A percentile compares a stretch with the other conserved stretches of the same genome.
These are phyloP conservation scores for Homarus gammarus DNA, from an alignment of 2,888 invertebrate genomes.

Conservation along the genomic window DNA sequence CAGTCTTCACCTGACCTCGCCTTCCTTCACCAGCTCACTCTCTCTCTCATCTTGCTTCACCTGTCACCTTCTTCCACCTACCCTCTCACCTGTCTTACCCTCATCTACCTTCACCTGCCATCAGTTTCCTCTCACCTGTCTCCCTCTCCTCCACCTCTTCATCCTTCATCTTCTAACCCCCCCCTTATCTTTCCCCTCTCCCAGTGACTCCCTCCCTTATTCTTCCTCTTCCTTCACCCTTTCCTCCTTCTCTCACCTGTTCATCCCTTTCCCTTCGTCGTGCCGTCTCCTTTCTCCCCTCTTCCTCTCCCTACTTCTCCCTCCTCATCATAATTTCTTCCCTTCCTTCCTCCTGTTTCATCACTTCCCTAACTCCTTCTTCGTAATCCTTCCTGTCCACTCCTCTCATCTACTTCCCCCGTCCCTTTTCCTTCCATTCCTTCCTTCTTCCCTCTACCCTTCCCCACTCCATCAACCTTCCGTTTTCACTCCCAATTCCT, in stretches of 20 bases:
- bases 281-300: not conserved
- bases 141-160: not conserved
- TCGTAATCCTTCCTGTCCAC: not conserved
- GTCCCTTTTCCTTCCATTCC: not conserved
- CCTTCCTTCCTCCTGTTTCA: not conserved
- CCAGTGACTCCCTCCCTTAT: not conserved
- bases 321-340: not conserved
- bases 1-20: not conserved
- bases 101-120: not conserved
- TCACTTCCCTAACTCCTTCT: too few relatives aligned
- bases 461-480: not conserved
- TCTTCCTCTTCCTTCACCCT: not conserved
- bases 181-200: conserved; percentile 12
- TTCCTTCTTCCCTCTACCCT: too few relatives aligned
- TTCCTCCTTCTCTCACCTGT: conserved; percentile 10
- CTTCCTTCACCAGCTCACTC: not conserved
- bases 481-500: not conserved
- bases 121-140: too few relatives aligned
- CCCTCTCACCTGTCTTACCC: too few relatives aligned
- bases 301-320: not conserved
- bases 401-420: not conserved
- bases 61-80: not conserved
- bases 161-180: not conserved
- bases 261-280: not conserved
- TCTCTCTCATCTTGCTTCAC: not conserved